A percentile compares a stretch with the other conserved stretches of the same genome.
Evolutionary conservation across 1,140 invertebrate genomes (phyloP).

Genomic region (Apis florea): DNA sequence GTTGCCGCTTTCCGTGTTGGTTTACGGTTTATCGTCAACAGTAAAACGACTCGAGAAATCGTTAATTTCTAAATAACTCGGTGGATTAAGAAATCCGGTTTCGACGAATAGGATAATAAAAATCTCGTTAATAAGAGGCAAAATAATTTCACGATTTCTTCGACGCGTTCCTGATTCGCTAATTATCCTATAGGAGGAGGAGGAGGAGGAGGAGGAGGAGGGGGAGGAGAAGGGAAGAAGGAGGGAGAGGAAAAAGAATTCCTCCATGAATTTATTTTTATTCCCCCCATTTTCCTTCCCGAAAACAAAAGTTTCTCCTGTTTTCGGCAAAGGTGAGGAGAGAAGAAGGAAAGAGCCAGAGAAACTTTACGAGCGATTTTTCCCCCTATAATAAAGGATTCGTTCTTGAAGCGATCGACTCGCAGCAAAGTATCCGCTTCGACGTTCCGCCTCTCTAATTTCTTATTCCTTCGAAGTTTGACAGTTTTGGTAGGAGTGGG

Average conservation of each 20-base stretch:
- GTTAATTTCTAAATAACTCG: neutral
- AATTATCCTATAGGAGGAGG: too few relatives aligned
- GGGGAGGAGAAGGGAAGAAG: neutral
- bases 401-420: constrained; percentile 37
- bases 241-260: too few relatives aligned
- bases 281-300: too few relatives aligned
- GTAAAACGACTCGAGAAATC: neutral
- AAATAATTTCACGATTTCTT: neutral
- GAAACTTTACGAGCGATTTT: constrained; percentile 36
- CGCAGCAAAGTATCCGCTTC: constrained; percentile 20
- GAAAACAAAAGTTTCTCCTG: neutral
- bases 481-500: constrained; percentile 26
- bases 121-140: constrained; percentile 20
- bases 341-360: neutral
- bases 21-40: neutral
- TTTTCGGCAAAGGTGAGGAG: neutral
- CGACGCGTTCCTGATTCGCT: neutral
- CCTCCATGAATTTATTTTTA: neutral
- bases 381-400: constrained; percentile 26
- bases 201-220: too few relatives aligned
- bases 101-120: constrained; percentile 21
- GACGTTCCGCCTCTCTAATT: constrained; percentile 13
- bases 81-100: neutral
- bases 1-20: neutral
- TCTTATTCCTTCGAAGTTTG: constrained; percentile 48